Base-by-base conservation (phyloP, 2,888 invertebrate species). In the Latrodectus hesperus region DNA sequence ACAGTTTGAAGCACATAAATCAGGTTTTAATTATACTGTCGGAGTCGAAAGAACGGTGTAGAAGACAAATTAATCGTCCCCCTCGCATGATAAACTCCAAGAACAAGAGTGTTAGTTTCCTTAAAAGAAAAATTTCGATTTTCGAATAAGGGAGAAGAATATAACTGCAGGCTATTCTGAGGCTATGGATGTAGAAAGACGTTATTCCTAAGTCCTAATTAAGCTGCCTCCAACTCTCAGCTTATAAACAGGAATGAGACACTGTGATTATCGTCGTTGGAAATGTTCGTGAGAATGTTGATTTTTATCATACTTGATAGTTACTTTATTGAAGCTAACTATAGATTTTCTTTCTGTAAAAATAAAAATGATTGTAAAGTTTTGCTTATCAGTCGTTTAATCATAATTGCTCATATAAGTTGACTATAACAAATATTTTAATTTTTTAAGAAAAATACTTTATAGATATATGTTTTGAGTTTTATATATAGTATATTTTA, bases 21-120 rank as follows among this genome's bases (percentile, higher is more conserved):
- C 82, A 82, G 82, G 75, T 74, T 82, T 82, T 82, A 82, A 82
- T 82, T 82, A 82, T 82, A 82, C 82, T 82, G 75, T 82, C 82
- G 75, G 74, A 53, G 67, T n/a, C n/a, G 82, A 60, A 75, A 22
- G 75, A 76, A 75, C 74, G 75, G 73, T 82, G 82, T 75, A 74
- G 82, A 82, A 75, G 82, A 53, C 75, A 70, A 75, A 82, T 82
- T 82, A 82, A 82, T 82, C 67, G 75, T 65, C 51, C 70, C 49
- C 49, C 74, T 75, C 49, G 70, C 68, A 52, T 68, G 82, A 82
- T 82, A 82, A 82, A 67, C 75, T 17, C 60, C 12, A n/a, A 49
- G 8, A 60, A 38, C 60, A 26, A 82, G 55, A 67, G 38, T 70
- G 67, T 70, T 75, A 55, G n/a, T 72, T 80, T 64, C 51, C 14